Evolutionary conservation across 2,797 vertebrate species (phyloP).

Genomic region (Spea hammondii): DNA sequence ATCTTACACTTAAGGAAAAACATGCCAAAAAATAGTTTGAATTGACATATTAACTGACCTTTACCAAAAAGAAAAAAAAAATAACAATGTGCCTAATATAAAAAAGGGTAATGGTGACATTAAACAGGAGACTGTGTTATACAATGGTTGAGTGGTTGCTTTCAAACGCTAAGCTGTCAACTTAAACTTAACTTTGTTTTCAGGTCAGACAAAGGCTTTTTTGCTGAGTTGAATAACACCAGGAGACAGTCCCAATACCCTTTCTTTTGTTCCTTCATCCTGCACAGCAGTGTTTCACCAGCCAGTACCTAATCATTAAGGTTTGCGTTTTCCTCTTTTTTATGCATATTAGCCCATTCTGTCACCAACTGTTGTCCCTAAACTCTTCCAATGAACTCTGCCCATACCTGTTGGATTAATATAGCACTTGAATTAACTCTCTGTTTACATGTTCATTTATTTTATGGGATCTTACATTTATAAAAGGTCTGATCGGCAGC

Average conservation of each 20-base stretch:
- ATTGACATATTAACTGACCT: conserved; percentile 13
- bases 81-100: neutral
- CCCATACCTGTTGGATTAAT: conserved; percentile 20
- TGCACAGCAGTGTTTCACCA: conserved; percentile 56
- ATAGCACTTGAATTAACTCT: neutral
- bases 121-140: conserved; percentile 75
- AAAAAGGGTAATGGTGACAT: conserved; percentile 70
- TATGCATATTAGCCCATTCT: conserved; percentile 31
- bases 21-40: too few species aligned
- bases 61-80: conserved; percentile 14
- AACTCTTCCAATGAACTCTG: conserved; percentile 32
- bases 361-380: conserved; percentile 21
- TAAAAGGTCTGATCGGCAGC: too few species aligned
- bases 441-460: too few species aligned
- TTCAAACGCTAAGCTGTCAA: conserved; percentile 88
- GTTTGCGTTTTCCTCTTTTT: conserved; percentile 59
- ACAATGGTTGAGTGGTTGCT: conserved; percentile 80
- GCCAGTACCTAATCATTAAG: conserved; percentile 65
- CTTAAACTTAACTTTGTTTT: conserved; percentile 77
- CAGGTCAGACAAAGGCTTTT: conserved; percentile 78
- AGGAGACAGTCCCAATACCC: conserved; percentile 86
- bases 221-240: conserved; percentile 89
- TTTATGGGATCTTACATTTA: too few species aligned
- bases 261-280: conserved; percentile 78
- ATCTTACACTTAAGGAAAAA: too few species aligned